A percentile compares a stretch with the other conserved stretches of the same genome.
Conservation (phyloP, 2,797 vertebrate species). For the Chelonia mydas region DNA sequence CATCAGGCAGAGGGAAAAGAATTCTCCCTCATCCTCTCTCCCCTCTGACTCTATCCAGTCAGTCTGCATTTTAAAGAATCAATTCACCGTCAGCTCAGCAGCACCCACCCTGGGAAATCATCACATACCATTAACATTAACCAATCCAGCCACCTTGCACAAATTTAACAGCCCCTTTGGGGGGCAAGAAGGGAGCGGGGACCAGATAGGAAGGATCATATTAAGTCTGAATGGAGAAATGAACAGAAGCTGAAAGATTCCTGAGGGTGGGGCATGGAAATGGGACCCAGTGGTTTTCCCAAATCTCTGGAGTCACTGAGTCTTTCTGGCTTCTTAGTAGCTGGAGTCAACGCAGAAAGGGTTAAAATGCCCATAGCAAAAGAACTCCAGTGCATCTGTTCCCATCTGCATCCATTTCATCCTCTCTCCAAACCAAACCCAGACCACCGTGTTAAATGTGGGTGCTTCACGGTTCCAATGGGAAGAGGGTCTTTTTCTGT, state of each 20-base stretch:
- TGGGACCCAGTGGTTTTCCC: neutral
- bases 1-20: slow-evolving; percentile 5
- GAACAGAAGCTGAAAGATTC: neutral
- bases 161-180: slow-evolving; percentile 7
- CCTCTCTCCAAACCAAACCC: neutral
- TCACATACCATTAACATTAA: neutral
- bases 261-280: neutral
- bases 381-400: neutral
- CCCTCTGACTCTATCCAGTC: neutral
- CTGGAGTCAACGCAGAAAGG: neutral
- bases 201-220: neutral
- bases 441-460: neutral
- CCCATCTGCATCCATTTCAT: neutral
- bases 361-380: neutral
- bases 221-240: neutral
- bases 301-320: neutral
- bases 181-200: neutral
- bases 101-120: slow-evolving; percentile 7
- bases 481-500: neutral
- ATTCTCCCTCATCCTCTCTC: neutral
- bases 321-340: neutral
- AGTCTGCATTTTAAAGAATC: slow-evolving; percentile 56
- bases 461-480: neutral
- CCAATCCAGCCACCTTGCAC: neutral
- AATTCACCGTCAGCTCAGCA: slow-evolving; percentile 16